Base-by-base conservation (phyloP, 2,888 invertebrate species). In the Tuberolachnus salignus region DNA sequence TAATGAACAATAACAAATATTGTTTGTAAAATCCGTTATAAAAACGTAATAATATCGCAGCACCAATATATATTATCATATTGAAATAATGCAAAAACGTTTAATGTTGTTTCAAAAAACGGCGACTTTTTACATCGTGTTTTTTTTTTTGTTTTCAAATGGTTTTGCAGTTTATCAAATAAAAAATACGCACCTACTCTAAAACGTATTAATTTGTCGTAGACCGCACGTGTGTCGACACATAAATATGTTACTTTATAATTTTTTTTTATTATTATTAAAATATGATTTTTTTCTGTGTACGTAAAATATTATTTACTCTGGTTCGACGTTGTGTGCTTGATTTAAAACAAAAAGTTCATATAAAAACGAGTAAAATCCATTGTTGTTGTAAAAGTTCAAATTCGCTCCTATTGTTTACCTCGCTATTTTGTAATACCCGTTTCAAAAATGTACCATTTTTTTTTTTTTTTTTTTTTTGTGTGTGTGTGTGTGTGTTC, bases 341-440 rank as follows among this genome's bases (percentile, higher is more conserved):
- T 14, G 34, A 72, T 61, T 51, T 11, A n/a, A 49, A 73, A 63
- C 49, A 63, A 61, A 34, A 42, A 63, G 72, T 61, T 61, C 51
- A 34, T 49, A 14, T 14, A 59, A 34, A 61, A 61, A 61, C 34
- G 34, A 34, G 34, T 46, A 46, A 64, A 63, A 44, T 44, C 14
- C 21, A 51, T 73, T 73, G 72, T 73, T 73, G 34, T 66, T 26
- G 23, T 46, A 55, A 74, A 74, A 64, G 74, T 66, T 53, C 64
- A 44, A 74, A 64, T 64, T 64, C 34, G 34, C 34, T 34, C 46
- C 26, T 44, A 23, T 74, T 74, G 74, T 74, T 74, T 74, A 23
- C 53, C 14, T 26, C 19, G 0, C 14, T 34, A 19, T 61, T 49
- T 26, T 61, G 51, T 51, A 72, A 61, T 72, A 51, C 19, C 14